Percentiles rank a stretch among this genome's conserved stretches.
Conservation (phyloP, 2,113 vertebrate species). For the Mobula birostris region DNA sequence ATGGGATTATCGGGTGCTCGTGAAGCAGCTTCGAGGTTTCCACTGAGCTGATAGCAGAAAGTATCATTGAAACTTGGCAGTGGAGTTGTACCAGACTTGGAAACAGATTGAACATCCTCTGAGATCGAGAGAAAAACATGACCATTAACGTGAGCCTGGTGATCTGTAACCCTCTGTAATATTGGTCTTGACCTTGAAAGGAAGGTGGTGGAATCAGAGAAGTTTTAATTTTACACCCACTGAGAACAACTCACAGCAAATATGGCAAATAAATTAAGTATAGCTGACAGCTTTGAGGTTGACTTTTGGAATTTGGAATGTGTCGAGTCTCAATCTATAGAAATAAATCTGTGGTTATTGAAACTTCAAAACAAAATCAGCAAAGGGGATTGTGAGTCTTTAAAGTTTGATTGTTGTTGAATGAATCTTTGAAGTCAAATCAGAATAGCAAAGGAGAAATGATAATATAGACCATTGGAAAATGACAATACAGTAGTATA, state of each 20-base stretch:
- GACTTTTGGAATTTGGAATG: no score
- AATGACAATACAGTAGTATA: no score
- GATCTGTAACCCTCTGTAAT: background rate
- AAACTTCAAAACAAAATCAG: background rate
- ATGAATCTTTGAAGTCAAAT: no score
- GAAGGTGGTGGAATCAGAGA: background rate
- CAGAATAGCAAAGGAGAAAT: no score
- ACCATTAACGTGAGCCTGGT: no score
- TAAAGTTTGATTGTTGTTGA: background rate
- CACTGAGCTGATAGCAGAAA: background rate
- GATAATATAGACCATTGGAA: no score
- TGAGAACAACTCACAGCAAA: background rate
- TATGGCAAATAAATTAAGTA: no score
- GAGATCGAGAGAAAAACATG: background rate
- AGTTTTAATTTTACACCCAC: background rate
- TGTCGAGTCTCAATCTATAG: no score
- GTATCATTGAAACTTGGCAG: background rate
- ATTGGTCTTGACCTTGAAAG: background rate
- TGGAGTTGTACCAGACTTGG: background rate
- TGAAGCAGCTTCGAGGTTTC: background rate
- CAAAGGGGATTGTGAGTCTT: background rate
- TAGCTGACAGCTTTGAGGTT: no score
- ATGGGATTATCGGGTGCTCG: no score
- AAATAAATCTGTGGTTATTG: no score
- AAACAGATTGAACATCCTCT: background rate